Base-by-base conservation (phyloP, 2,888 invertebrate genomes). In the Aleiodes testaceus region DNA sequence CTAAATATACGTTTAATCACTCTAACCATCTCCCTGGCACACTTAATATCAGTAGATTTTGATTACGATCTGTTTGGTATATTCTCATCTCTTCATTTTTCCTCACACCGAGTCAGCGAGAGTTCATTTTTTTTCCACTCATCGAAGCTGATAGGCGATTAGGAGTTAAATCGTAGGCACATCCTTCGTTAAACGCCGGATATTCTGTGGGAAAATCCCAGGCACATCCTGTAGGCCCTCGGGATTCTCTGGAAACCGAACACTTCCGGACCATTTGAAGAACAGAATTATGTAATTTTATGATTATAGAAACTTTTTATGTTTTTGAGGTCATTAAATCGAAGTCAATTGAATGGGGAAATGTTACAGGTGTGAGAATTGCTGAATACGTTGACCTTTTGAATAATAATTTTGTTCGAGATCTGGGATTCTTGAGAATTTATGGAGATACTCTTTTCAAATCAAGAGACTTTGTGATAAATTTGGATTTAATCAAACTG, bases 1-100 rank as follows among this genome's bases (percentile, higher is more conserved):
- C 73, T 75, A 74, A 74, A 79, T 69, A 77, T 78, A 72, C 77
- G 69, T 74, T 77, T 74, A 74, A 77, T 78, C 76, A 71, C 66
- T 64, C 76, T 75, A 76, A 77, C 78, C 77, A 81, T 80, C 78
- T 59, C 49, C 68, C 67, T 74, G 74, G 45, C 55, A 70, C 69
- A 67, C 75, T 77, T 78, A 74, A 73, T 78, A 79, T 80, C 78
- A 74, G 76, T 75, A 75, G 75, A 76, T 71, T 74, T 71, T 75
- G 77, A 80, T 79, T 74, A 76, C 73, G 75, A 81, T 79, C 77
- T 73, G 68, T 66, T 18, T 14, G 14, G 42, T 59, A 59, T 42
- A 59, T 16, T 59, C 42, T 59, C 36, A 18, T 16, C 59, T 59
- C 16, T 59, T 18, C 16, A 59, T 59, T 18, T 59, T 59, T 42